Conservation (phyloP, 1,140 invertebrate species). For the Scylla paramamosain region DNA sequence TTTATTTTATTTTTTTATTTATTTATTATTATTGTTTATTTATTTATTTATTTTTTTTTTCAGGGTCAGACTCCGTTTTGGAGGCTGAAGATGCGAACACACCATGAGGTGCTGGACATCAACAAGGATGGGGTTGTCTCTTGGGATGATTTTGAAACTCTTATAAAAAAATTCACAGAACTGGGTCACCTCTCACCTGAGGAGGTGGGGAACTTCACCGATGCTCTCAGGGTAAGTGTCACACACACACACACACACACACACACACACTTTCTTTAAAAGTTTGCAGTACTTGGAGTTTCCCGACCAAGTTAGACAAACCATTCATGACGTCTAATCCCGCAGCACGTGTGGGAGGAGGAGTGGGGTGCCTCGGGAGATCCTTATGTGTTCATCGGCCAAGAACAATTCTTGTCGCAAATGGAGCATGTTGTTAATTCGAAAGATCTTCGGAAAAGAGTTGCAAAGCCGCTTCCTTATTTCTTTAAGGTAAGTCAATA, state of each 20-base stretch:
- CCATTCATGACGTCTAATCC: too few species aligned
- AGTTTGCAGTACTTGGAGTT: too few species aligned
- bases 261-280: too few species aligned
- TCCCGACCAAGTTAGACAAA: too few species aligned
- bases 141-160: slow-evolving; percentile 88
- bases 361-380: slow-evolving; percentile 89
- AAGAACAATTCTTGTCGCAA: slow-evolving; percentile 89
- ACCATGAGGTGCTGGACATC: slow-evolving; percentile 84
- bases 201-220: slow-evolving; percentile 85
- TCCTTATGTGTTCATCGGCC: slow-evolving; percentile 89
- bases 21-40: neutral
- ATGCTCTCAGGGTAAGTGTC: slow-evolving; percentile 84
- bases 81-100: slow-evolving; percentile 90
- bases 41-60: neutral
- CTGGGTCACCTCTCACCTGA: slow-evolving; percentile 86
- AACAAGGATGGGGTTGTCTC: slow-evolving; percentile 92
- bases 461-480: slow-evolving; percentile 88
- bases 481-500: slow-evolving; percentile 86
- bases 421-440: slow-evolving; percentile 91
- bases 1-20: neutral
- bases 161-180: slow-evolving; percentile 87
- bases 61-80: slow-evolving; percentile 92
- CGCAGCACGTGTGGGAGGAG: slow-evolving; percentile 88
- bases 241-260: too few species aligned
- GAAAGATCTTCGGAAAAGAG: slow-evolving; percentile 86